Evolutionary conservation across 1,140 invertebrate species (phyloP), one percentile per base, ranked within the genome.

Genomic region (Procambarus clarkii): DNA sequence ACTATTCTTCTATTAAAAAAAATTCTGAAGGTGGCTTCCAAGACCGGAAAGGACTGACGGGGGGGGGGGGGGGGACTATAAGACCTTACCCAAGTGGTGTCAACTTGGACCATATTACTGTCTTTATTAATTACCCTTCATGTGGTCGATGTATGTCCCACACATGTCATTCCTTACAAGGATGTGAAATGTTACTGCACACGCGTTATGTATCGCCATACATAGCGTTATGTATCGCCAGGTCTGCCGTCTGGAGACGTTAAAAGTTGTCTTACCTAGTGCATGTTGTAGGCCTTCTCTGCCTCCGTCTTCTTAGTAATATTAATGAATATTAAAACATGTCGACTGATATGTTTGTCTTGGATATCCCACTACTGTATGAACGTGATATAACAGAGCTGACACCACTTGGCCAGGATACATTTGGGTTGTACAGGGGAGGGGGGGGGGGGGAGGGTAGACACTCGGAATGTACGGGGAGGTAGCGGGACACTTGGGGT

Each of bases 11-110:
- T 79, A 71, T 64, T 34, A 34, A 21, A 45, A 86, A 69, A 79
- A 34, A 86, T 90, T 91, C 89, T 91, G 89, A 85, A 85, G 81
- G 83, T 91, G 77, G 77, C 89, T 91, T 91, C 89, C 89, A 85
- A 79, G 82, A 48, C 45, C 69, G 89, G 88, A 82, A 58, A 54
- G 76, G 76, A 78, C 74, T 86, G 89, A 91, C 60, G 83, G 89
- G 34, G 34, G 81, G 45, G 89, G 85, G 46, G 83, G 89, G 34
- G 34, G 81, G 45, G 69, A 85, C 89, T 91, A 91, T 54, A 69
- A 34, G 34, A 79, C 82, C 89, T 86, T 84, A 83, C 82, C 78
- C 82, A 84, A 91, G 88, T 79, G 76, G 82, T 91, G 89, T 91
- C 64, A 91, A 91, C 89, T 79, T 60, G n/a, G 44, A 58, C 21